Conservation (phyloP, 2,113 vertebrate genomes). For the Columbina picui region DNA sequence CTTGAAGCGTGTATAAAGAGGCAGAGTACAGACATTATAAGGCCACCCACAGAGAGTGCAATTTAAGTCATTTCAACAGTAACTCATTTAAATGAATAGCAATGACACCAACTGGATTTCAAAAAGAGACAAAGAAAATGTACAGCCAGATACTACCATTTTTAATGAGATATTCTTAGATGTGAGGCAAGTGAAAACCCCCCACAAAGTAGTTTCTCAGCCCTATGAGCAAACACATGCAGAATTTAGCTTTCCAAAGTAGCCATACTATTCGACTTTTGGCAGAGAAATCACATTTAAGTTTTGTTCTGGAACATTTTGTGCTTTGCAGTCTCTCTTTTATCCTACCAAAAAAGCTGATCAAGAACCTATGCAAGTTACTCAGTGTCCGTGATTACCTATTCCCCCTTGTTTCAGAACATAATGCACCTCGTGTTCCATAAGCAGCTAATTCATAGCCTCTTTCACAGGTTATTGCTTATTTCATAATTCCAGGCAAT, state of each 20-base stretch:
- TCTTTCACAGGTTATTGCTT: background rate
- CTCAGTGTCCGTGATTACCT: background rate
- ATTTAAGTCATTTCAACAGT: constrained; percentile 10
- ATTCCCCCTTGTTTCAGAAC: background rate
- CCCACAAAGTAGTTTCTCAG: background rate
- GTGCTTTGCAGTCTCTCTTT: background rate
- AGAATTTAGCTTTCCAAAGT: background rate
- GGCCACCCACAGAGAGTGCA: constrained; percentile 8
- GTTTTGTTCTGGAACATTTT: constrained; percentile 41
- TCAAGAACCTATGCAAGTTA: background rate
- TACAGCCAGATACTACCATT: background rate
- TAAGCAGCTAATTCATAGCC: background rate
- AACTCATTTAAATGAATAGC: background rate
- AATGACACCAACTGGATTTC: constrained; percentile 8
- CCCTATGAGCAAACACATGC: background rate
- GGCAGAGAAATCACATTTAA: background rate
- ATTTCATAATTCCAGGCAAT: constrained; percentile 2
- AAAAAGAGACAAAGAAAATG: background rate
- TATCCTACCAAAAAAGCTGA: background rate
- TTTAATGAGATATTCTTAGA: background rate
- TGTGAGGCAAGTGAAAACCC: background rate
- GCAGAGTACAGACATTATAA: background rate
- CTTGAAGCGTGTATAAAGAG: background rate
- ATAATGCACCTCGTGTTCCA: background rate
- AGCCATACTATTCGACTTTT: background rate